Base-by-base conservation (phyloP, 2,888 invertebrate species). In the Plagodis dolabraria region DNA sequence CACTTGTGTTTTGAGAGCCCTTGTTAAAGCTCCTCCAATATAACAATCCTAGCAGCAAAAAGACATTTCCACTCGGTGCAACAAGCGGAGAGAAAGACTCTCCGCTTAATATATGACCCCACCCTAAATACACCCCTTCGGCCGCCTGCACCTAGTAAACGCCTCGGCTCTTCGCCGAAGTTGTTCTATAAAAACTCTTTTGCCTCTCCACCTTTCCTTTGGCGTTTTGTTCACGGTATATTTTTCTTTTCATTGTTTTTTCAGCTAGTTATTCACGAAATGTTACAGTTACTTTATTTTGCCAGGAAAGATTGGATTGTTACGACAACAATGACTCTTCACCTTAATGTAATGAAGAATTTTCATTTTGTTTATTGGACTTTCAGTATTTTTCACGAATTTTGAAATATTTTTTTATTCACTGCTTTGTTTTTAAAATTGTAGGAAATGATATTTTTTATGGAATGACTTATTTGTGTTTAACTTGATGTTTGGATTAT, bases 181-280 rank as follows among this genome's bases (percentile, higher is more conserved):
- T 89, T 89, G 83, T 79, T 83, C 83, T 79, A 87, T 88, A 89
- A 90, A 91, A 89, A 86, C 87, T 85, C 88, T 89, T 83, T 86
- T 82, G 80, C 80, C 83, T 83, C 82, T 87, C 79, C 83, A 89
- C 87, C 87, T 86, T 87, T 81, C 85, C 84, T 89, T 89, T 89
- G 82, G 77, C 81, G 82, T 86, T 87, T 83, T 80, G 79, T 79
- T 82, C 64, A 75, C 64, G 70, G 70, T 75, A 72, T 71, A 75
- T 52, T 76, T 75, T 76, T 79, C 77, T 64, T 71, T 76, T 74
- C 51, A 57, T 64, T 45, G 69, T 70, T 73, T 71, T 68, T 72
- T 72, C 68, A 68, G 70, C 70, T 69, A 72, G 72, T 79, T 77
- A 75, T 77, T 79, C 71, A 72, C 68, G 59, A 77, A 78, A 75